Percentiles rank a stretch among this genome's conserved stretches.
These are phyloP conservation scores for Phylloscopus trochiloides DNA, from an alignment of 2,113 vertebrate genomes.

Conservation along the genomic window DNA sequence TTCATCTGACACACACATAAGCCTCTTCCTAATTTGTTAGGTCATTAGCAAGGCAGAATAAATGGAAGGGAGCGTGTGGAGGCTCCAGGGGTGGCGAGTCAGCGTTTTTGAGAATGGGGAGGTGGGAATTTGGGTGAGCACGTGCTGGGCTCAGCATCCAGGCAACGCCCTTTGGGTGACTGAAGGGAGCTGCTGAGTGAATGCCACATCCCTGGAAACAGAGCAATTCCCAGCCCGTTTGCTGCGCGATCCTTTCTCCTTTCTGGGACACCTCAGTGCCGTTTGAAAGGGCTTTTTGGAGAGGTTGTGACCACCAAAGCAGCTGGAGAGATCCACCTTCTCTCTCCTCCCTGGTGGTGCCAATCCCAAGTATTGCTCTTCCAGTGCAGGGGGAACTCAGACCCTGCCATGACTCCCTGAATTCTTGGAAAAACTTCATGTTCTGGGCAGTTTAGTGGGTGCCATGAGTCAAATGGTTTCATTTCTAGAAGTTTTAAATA, in stretches of 20 bases:
- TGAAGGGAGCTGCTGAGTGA: no score
- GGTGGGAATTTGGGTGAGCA: not conserved
- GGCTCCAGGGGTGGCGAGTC: not conserved
- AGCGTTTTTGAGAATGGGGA: not conserved
- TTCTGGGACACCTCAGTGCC: no score
- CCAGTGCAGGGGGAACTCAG: not conserved
- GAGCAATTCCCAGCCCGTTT: no score
- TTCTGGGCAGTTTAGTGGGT: not conserved
- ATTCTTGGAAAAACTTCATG: not conserved
- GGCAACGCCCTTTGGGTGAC: no score
- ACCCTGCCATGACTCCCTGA: not conserved
- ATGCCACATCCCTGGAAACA: no score
- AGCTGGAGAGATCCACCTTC: no score
- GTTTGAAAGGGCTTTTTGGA: no score
- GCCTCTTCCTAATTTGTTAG: not conserved
- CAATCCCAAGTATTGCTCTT: not conserved
- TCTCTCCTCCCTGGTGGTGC: no score
- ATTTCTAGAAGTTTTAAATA: not conserved
- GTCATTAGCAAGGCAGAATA: not conserved
- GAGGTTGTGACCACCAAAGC: no score
- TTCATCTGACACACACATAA: not conserved
- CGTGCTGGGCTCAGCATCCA: not conserved
- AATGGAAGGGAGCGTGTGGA: not conserved
- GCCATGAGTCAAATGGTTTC: rapidly evolving
- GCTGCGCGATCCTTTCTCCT: no score